Evolutionary conservation across 2,797 vertebrate genomes (phyloP).

Genomic region (Kryptolebias ocellatus): DNA sequence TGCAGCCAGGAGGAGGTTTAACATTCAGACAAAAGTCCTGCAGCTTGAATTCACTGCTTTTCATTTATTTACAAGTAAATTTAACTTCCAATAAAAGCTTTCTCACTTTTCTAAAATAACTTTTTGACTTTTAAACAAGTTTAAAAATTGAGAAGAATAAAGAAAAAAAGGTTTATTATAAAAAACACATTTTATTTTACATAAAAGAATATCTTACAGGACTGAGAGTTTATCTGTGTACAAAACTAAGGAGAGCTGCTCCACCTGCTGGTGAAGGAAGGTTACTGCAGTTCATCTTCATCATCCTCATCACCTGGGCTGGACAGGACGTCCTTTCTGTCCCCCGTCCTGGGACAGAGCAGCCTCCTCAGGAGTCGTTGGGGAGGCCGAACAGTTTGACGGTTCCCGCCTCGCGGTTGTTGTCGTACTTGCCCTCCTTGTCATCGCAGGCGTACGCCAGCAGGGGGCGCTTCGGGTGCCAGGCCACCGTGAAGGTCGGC

Average conservation of each 20-base stretch:
- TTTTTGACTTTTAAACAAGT: neutral
- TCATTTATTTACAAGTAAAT: too few relatives aligned
- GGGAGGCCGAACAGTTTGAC: constrained; percentile 97
- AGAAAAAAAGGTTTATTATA: constrained; percentile 55
- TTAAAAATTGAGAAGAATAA: neutral
- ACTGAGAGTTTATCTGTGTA: neutral
- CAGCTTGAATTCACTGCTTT: too few relatives aligned
- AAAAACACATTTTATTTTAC: constrained; percentile 38
- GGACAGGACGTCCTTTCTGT: neutral
- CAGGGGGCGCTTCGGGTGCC: constrained; percentile 95
- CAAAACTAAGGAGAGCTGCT: neutral
- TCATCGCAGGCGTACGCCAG: constrained; percentile 97
- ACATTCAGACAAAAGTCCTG: too few relatives aligned
- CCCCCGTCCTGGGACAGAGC: neutral
- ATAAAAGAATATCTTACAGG: constrained; percentile 61
- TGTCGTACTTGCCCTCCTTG: constrained; percentile 98
- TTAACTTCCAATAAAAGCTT: too few relatives aligned
- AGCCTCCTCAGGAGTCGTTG: constrained; percentile 87
- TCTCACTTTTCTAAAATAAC: neutral
- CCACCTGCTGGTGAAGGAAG: constrained; percentile 51
- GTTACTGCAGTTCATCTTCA: constrained; percentile 8
- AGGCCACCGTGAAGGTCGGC: constrained; percentile 96
- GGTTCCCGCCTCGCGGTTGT: constrained; percentile 93
- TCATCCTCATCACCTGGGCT: neutral
- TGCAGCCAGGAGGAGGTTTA: too few relatives aligned